These are phyloP conservation scores for Meta bourneti DNA, from an alignment of 2,888 invertebrate genomes.

Conservation along the genomic window DNA sequence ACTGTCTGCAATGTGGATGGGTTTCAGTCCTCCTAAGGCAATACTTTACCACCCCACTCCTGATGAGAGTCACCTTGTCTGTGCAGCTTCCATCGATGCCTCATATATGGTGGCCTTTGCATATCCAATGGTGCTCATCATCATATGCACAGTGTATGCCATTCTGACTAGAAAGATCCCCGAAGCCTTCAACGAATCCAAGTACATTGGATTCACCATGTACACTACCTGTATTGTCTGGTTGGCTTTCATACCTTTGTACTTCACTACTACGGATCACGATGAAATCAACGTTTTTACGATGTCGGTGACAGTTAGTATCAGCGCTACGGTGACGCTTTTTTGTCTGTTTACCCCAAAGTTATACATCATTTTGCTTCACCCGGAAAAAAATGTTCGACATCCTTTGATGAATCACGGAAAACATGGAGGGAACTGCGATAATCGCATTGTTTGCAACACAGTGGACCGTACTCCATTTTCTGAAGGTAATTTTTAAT, in stretches of 20 bases:
- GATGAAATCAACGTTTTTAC: constrained; percentile 94
- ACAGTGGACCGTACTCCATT: background rate
- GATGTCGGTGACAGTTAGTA: constrained; percentile 96
- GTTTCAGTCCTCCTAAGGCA: constrained; percentile 92
- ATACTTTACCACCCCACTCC: constrained; percentile 94
- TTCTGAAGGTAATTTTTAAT: constrained; percentile 7
- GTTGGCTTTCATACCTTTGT: constrained; percentile 83
- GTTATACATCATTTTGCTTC: constrained; percentile 92
- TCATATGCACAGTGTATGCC: constrained; percentile 84
- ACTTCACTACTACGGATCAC: constrained; percentile 83
- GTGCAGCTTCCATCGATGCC: constrained; percentile 92
- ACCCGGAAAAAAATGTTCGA: constrained; percentile 93
- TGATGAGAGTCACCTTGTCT: constrained; percentile 95
- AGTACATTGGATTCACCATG: constrained; percentile 86
- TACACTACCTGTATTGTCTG: constrained; percentile 91
- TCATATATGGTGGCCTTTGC: constrained; percentile 86
- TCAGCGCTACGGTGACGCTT: constrained; percentile 95
- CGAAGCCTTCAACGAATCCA: constrained; percentile 82
- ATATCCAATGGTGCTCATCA: constrained; percentile 93
- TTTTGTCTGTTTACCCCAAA: constrained; percentile 96
- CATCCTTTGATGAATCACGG: constrained; percentile 82
- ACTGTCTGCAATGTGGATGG: constrained; percentile 94
- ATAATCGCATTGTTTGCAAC: constrained; percentile 18
- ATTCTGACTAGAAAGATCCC: constrained; percentile 82
- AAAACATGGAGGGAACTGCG: constrained; percentile 79